A percentile compares a stretch with the other conserved stretches of the same genome.
Conservation (phyloP, 1,140 invertebrate genomes). For the Epicauta chinensis region DNA sequence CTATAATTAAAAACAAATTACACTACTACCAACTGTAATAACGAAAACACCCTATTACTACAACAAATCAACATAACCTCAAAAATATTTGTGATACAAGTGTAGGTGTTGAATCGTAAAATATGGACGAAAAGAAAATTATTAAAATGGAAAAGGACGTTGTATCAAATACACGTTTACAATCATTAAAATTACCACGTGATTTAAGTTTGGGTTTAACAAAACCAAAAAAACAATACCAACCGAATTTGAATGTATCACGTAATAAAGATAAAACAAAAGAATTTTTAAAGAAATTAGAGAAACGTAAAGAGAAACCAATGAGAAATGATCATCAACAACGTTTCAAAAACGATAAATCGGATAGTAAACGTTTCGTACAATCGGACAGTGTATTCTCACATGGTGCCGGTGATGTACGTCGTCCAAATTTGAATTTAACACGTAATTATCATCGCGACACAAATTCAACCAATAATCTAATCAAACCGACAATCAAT, state of each 20-base stretch:
- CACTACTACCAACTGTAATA: background rate
- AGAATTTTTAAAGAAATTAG: conserved; percentile 20
- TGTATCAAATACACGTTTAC: conserved; percentile 9
- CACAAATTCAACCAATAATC: conserved; percentile 7
- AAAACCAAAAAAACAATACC: conserved; percentile 32
- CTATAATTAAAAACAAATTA: conserved; percentile 2
- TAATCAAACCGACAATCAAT: conserved; percentile 29
- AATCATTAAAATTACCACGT: conserved; percentile 30
- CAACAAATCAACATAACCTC: background rate
- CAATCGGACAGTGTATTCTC: conserved; percentile 33
- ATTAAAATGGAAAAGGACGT: conserved; percentile 7
- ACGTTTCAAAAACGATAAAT: conserved; percentile 14
- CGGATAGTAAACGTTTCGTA: conserved; percentile 16
- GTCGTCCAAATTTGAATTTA: conserved; percentile 7
- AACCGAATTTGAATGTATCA: conserved; percentile 32
- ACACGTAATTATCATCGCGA: conserved; percentile 9
- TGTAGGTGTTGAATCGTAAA: background rate
- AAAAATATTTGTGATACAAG: background rate
- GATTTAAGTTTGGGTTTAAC: conserved; percentile 35
- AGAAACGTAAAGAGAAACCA: conserved; percentile 13
- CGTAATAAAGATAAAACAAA: conserved; percentile 33
- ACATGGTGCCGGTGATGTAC: conserved; percentile 23
- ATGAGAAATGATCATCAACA: background rate
- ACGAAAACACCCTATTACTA: background rate
- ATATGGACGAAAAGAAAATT: conserved; percentile 9